A percentile compares a stretch with the other conserved stretches of the same genome.
Conservation (phyloP, 2,797 vertebrate genomes). For the Brotogeris chrysoptera region DNA sequence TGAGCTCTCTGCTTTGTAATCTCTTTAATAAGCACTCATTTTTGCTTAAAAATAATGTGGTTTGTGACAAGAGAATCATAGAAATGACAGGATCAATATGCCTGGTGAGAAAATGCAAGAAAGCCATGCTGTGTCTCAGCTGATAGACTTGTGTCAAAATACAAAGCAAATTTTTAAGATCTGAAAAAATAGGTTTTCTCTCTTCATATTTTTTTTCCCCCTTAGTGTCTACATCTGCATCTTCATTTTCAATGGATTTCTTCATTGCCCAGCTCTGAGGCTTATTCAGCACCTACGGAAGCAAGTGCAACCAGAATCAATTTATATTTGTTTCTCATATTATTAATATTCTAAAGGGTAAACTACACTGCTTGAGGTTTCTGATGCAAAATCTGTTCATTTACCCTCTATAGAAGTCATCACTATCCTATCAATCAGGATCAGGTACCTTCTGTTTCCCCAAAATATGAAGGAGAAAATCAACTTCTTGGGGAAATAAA, state of each 20-base stretch:
- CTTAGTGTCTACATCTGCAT: background rate
- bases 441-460: background rate
- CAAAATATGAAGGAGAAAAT: background rate
- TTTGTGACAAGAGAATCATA: background rate
- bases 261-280: background rate
- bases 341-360: background rate
- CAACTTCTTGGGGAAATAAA: background rate
- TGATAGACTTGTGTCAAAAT: background rate
- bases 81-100: background rate
- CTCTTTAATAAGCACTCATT: background rate
- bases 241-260: background rate
- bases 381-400: background rate
- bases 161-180: background rate
- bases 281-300: background rate
- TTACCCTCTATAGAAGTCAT: background rate
- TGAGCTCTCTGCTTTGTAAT: background rate
- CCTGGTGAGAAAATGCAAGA: background rate
- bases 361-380: background rate
- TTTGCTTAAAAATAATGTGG: background rate
- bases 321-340: background rate
- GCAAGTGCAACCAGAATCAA: background rate
- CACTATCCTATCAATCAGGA: background rate
- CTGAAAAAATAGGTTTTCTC: background rate
- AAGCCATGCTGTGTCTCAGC: background rate
- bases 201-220: background rate